These are phyloP conservation scores for Bombus ignitus DNA, from an alignment of 1,140 invertebrate species.

Conservation along the genomic window DNA sequence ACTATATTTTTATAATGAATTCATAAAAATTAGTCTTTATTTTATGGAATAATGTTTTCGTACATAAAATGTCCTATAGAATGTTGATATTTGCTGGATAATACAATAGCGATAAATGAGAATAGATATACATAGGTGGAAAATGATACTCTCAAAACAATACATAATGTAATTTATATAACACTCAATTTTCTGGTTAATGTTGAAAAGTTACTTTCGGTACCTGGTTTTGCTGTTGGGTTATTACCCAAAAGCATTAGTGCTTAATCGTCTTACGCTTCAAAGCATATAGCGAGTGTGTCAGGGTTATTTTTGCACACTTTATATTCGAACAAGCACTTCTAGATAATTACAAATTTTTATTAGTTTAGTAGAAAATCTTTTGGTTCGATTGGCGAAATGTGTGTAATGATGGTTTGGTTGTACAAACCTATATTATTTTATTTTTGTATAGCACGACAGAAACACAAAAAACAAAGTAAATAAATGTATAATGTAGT, in stretches of 20 bases:
- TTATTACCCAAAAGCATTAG: constrained; percentile 39
- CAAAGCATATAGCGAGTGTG: constrained; percentile 43
- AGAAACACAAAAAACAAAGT: constrained; percentile 32
- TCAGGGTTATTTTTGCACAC: constrained; percentile 26
- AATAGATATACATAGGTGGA: background rate
- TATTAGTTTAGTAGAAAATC: constrained; percentile 12
- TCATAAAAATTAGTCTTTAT: background rate
- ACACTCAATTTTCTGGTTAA: background rate
- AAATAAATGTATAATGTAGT: constrained; percentile 59
- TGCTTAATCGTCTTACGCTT: constrained; percentile 43
- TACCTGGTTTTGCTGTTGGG: constrained; percentile 67
- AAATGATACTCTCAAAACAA: background rate
- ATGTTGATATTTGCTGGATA: constrained; percentile 18
- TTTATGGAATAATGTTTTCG: background rate
- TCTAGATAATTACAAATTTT: constrained; percentile 33
- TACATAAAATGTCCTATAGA: background rate
- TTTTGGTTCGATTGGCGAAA: constrained; percentile 21
- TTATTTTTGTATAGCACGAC: constrained; percentile 65
- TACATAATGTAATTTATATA: background rate
- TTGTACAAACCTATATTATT: constrained; percentile 37
- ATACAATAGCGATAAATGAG: constrained; percentile 10
- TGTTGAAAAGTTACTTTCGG: constrained; percentile 63
- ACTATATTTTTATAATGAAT: background rate
- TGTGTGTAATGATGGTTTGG: background rate
- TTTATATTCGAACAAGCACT: constrained; percentile 1